Evolutionary conservation across 2,113 vertebrate genomes (phyloP).

Genomic region (Conger conger): DNA sequence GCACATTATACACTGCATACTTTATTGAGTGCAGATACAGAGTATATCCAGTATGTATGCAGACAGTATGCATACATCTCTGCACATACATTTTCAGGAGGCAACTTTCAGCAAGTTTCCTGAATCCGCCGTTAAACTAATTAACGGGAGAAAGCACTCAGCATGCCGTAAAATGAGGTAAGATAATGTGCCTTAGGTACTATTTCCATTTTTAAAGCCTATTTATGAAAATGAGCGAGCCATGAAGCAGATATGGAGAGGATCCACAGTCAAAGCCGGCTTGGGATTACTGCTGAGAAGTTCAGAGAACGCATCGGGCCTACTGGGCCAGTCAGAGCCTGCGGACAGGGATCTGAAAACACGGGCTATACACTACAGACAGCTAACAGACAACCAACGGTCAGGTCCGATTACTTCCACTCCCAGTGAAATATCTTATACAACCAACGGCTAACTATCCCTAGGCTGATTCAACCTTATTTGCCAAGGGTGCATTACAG

Average conservation of each 20-base stretch:
- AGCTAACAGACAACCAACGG: too few relatives aligned
- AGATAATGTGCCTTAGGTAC: constrained; percentile 1
- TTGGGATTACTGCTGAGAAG: constrained; percentile 13
- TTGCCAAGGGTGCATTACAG: too few relatives aligned
- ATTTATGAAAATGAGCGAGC: constrained; percentile 15
- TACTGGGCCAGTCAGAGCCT: neutral
- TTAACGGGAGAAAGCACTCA: neutral
- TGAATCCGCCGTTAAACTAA: neutral
- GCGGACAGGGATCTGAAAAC: neutral
- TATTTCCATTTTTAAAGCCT: neutral
- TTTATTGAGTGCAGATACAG: too few relatives aligned
- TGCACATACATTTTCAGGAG: neutral
- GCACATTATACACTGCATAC: too few relatives aligned
- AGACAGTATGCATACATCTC: too few relatives aligned
- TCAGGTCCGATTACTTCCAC: too few relatives aligned
- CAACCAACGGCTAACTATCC: neutral
- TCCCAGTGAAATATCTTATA: too few relatives aligned
- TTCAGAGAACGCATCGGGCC: neutral
- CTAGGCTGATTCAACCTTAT: neutral
- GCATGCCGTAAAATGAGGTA: neutral
- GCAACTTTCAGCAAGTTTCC: too few relatives aligned
- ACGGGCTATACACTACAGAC: too few relatives aligned
- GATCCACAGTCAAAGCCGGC: constrained; percentile 7
- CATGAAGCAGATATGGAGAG: neutral
- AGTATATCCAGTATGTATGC: too few relatives aligned